phyloP scores from a whole-genome alignment of 2,888 invertebrate species.

The Diarsia brunnea region DNA sequence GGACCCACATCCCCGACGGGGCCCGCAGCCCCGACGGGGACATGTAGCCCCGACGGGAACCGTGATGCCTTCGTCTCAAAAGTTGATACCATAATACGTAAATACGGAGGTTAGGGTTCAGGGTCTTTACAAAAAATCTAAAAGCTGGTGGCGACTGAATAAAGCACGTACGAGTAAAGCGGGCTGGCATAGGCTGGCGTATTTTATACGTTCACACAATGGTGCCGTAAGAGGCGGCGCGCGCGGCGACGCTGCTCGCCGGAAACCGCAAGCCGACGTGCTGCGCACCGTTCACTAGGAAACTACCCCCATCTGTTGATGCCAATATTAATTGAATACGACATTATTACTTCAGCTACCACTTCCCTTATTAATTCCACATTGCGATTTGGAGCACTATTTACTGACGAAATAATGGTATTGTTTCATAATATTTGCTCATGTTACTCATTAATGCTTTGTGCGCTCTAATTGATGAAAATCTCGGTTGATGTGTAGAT shows the following conservation, averaged over 20 bases:
- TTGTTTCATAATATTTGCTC: conserved; percentile 19
- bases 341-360: conserved; percentile 24
- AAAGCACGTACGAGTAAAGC: conserved; percentile 30
- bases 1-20: no score
- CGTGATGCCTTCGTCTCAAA: not conserved
- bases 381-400: conserved; percentile 16
- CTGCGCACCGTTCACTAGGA: conserved; percentile 21
- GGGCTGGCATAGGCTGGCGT: conserved; percentile 1
- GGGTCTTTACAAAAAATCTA: not conserved
- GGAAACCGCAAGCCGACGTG: conserved; percentile 47
- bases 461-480: conserved; percentile 23
- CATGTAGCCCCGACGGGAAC: no score
- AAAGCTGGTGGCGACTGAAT: conserved; percentile 8
- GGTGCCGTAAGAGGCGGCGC: conserved; percentile 40
- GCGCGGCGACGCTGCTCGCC: conserved; percentile 29
- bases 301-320: conserved; percentile 48
- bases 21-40: no score
- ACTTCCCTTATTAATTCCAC: conserved; percentile 19
- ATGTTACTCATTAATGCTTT: conserved; percentile 4
- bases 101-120: not conserved
- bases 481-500: not conserved
- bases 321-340: conserved; percentile 25
- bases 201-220: conserved; percentile 45
- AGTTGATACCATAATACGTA: not conserved
- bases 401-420: not conserved